Conservation (phyloP, 2,113 vertebrate genomes). For the Albula glossodonta region DNA sequence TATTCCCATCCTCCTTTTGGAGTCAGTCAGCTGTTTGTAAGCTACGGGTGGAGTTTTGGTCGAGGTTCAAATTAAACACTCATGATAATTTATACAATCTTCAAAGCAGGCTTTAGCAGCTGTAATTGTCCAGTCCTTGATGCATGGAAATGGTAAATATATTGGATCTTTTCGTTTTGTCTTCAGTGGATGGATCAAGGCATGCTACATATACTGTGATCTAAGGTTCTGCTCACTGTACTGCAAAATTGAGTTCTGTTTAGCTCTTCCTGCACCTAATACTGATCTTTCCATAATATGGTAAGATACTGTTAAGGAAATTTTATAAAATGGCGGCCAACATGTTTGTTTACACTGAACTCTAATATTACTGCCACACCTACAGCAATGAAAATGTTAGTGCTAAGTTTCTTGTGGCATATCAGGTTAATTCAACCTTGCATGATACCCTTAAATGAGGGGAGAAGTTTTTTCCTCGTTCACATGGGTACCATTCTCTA, state of each 20-base stretch:
- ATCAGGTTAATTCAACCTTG: background rate
- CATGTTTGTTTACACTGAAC: background rate
- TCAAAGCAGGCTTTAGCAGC: constrained; percentile 8
- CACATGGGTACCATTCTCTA: background rate
- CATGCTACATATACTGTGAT: too few relatives aligned
- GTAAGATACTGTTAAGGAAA: background rate
- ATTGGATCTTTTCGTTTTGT: background rate
- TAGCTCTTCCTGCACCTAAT: background rate
- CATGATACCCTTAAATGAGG: background rate
- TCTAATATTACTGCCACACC: background rate
- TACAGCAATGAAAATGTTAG: too few relatives aligned
- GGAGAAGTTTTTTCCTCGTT: background rate
- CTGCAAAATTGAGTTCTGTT: background rate
- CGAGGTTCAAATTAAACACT: background rate
- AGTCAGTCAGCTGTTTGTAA: background rate
- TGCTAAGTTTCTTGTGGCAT: too few relatives aligned
- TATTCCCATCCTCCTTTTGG: background rate
- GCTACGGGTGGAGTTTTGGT: background rate
- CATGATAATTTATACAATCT: constrained; percentile 24
- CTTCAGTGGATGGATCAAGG: too few relatives aligned
- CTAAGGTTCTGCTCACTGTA: background rate
- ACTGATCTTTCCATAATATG: background rate
- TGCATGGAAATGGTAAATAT: background rate
- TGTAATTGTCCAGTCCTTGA: background rate
- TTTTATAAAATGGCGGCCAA: background rate